Evolutionary conservation across 2,113 vertebrate genomes (phyloP), one percentile per base, ranked within the genome.

Genomic region (Parus major): DNA sequence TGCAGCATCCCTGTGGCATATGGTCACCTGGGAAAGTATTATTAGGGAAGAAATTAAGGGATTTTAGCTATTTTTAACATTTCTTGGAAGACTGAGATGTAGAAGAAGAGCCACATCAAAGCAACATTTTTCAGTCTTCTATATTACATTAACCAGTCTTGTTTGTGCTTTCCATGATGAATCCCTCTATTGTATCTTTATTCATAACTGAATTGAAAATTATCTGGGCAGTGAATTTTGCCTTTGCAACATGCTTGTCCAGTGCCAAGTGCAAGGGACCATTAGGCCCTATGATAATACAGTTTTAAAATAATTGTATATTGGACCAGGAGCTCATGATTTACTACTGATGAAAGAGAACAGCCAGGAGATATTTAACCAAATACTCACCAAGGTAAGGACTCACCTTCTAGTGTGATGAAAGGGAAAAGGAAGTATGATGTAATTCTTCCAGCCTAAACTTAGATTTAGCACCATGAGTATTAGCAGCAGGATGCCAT

Each of bases 21-120:
- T 82, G 86, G 83, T 89, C 93, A 95, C 84, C 89, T 85, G 83
- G 64, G 83, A 73, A 81, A 91, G 55, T 69, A 44, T 44, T 80
- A 53, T 75, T 77, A 91, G 50, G 41, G 39, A 76, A 89, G 36
- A 95, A 89, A 71, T 68, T 36, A 55, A 82, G 73, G 44, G 20
- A 85, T 84, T 94, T 82, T 72, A 76, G 46, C 49, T 92, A 27
- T 79, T 89, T 88, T 61, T 76, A 85, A 65, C 1, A 1, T 22
- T 76, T 71, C 11, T 50, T 39, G 50, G 44, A 89, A 79, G 70
- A 41, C 4, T 69, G 28, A 72, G 85, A 65, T 59, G 29, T 69
- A 49, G 20, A 71, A 83, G 46, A 82, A 47, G 31, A 82, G 59
- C 57, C 25, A 49, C 28, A 76, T 53, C 53, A 76, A 64, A 88